Conservation (phyloP, 2,888 invertebrate genomes). For the Phasia obesa region DNA sequence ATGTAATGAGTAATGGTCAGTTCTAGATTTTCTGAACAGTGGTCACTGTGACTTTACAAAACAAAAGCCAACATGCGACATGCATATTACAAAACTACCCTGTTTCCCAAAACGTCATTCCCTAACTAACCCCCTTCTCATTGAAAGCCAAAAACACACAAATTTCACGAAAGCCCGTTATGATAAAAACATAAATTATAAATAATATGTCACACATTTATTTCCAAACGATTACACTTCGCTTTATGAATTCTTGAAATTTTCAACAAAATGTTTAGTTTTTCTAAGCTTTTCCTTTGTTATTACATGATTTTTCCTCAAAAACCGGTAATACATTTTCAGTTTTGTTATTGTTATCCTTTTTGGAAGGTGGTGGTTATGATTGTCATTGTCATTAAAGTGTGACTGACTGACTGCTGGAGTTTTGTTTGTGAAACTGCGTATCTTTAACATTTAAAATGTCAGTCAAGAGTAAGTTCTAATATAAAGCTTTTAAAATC, state of each 20-base stretch:
- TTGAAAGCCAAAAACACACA: background rate
- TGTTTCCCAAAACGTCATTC: background rate
- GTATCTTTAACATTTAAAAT: too few species aligned
- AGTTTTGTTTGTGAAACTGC: too few species aligned
- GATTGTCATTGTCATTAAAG: background rate
- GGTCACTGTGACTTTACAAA: slow-evolving; percentile 24
- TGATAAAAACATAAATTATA: slow-evolving; percentile 40
- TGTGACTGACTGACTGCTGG: too few species aligned
- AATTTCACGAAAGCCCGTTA: slow-evolving; percentile 23
- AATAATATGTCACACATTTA: slow-evolving; percentile 60
- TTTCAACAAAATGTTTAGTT: background rate
- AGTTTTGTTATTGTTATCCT: background rate
- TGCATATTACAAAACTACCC: slow-evolving; percentile 16
- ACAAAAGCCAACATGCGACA: slow-evolving; percentile 2
- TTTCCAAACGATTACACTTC: slow-evolving; percentile 69
- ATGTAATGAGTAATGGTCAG: slow-evolving; percentile 28
- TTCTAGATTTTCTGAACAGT: slow-evolving; percentile 2
- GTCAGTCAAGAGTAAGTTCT: too few species aligned
- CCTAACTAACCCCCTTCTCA: slow-evolving; percentile 15
- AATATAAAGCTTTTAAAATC: too few species aligned
- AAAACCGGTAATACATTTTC: background rate
- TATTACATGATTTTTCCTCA: slow-evolving; percentile 6
- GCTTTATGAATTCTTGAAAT: background rate
- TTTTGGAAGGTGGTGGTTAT: slow-evolving; percentile 14
- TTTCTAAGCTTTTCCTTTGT: slow-evolving; percentile 35